Percentiles rank a stretch among this genome's conserved stretches.
Evolutionary conservation across 2,113 vertebrate genomes (phyloP).

Genomic region (Eleginops maclovinus): DNA sequence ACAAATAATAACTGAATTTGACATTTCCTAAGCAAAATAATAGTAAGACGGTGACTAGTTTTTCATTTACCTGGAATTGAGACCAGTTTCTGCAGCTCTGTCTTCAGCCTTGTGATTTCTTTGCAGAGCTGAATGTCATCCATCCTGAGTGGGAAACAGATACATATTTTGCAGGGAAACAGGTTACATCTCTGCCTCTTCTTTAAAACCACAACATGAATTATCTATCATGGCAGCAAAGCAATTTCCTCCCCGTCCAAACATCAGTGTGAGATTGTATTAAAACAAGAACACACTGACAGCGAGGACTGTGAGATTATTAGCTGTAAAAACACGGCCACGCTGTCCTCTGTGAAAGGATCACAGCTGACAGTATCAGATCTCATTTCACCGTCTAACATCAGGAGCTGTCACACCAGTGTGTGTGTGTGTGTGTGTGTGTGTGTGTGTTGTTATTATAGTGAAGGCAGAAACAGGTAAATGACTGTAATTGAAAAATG

Average conservation of each 20-base stretch:
- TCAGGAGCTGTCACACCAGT: not conserved
- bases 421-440: not conserved
- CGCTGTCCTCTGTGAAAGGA: constrained; percentile 22
- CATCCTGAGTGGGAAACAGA: constrained; percentile 83
- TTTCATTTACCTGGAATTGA: constrained; percentile 83
- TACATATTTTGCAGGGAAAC: not conserved
- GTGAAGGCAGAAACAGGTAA: constrained; percentile 27
- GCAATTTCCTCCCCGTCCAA: constrained; percentile 2
- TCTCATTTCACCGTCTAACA: constrained; percentile 60
- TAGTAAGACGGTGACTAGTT: not conserved
- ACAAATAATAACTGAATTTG: not conserved
- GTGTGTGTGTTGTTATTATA: not conserved
- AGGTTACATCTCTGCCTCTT: not conserved
- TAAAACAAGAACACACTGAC: constrained; percentile 1
- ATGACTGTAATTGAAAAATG: constrained; percentile 23
- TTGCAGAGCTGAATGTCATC: constrained; percentile 93
- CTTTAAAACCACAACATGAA: not conserved
- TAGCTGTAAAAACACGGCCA: constrained; percentile 36
- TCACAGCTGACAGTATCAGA: constrained; percentile 49
- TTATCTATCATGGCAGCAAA: not conserved
- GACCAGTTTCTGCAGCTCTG: constrained; percentile 88
- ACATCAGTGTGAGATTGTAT: constrained; percentile 8
- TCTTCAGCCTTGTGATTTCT: constrained; percentile 90
- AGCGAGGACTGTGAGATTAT: constrained; percentile 30
- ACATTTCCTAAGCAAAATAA: not conserved